These are phyloP conservation scores for Riptortus pedestris DNA, from an alignment of 1,140 invertebrate species.

Conservation along the genomic window DNA sequence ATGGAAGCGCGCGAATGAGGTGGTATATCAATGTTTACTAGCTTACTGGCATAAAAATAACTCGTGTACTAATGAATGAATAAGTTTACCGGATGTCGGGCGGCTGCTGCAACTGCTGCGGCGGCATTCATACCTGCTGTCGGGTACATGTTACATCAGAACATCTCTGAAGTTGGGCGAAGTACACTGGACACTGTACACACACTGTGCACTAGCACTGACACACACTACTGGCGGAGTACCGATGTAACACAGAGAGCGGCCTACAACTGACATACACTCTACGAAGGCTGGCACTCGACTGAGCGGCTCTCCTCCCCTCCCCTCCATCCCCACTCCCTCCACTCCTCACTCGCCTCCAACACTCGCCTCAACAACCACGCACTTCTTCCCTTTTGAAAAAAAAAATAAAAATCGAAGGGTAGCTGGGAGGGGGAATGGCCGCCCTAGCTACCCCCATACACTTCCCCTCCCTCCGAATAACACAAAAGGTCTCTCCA, in stretches of 20 bases:
- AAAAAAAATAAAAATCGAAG: constrained; percentile 30
- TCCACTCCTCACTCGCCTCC: constrained; percentile 9
- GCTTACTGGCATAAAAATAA: no score
- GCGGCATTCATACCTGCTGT: constrained; percentile 34
- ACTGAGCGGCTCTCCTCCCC: neutral
- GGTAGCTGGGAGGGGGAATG: constrained; percentile 30
- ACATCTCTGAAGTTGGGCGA: constrained; percentile 21
- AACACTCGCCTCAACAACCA: constrained; percentile 21
- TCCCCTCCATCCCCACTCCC: constrained; percentile 2
- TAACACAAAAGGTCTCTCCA: constrained; percentile 17
- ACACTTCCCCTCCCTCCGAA: constrained; percentile 24
- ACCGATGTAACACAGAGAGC: neutral
- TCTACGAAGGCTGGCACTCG: constrained; percentile 19
- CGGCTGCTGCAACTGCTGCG: constrained; percentile 34
- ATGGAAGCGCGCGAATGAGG: no score
- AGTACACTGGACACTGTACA: constrained; percentile 1
- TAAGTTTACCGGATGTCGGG: constrained; percentile 34
- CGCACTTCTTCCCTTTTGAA: constrained; percentile 21
- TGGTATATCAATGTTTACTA: no score
- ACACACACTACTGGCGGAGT: constrained; percentile 15
- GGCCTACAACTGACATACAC: constrained; percentile 7
- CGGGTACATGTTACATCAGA: constrained; percentile 33
- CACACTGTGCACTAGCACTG: constrained; percentile 14
- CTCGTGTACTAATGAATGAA: no score
- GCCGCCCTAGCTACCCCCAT: constrained; percentile 24